These are phyloP conservation scores for Phengaris alcon DNA, from an alignment of 2,888 invertebrate species.

Conservation along the genomic window DNA sequence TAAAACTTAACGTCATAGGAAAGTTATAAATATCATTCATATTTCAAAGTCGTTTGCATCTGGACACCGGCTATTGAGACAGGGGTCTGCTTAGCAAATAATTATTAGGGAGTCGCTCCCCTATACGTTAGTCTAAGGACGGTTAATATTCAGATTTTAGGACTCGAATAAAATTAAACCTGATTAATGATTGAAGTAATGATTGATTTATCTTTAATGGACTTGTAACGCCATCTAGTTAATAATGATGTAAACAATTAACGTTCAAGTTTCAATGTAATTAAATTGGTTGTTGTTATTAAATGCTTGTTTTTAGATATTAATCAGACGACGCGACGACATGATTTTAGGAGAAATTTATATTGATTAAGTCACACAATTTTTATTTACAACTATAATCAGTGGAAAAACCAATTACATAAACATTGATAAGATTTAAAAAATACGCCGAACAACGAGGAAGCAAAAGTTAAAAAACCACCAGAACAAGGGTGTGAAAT, in stretches of 20 bases:
- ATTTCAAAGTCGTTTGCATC: conserved; percentile 79
- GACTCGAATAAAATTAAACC: neutral
- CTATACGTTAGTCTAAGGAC: conserved; percentile 21
- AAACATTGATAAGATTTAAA: neutral
- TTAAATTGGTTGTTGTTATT: too few species aligned
- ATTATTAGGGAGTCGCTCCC: conserved; percentile 53
- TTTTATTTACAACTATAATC: too few species aligned
- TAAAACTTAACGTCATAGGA: conserved; percentile 34
- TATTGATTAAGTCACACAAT: too few species aligned
- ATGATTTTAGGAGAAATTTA: too few species aligned
- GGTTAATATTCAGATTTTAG: conserved; percentile 7
- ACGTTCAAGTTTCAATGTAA: neutral
- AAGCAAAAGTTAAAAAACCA: conserved; percentile 47
- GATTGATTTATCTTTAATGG: too few species aligned
- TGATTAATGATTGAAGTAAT: neutral
- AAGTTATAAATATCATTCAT: conserved; percentile 74
- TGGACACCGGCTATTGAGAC: conserved; percentile 72
- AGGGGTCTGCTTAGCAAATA: conserved; percentile 58
- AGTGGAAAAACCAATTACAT: neutral
- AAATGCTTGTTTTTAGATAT: too few species aligned
- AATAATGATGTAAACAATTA: neutral
- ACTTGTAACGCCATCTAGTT: conserved; percentile 2
- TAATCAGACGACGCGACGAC: too few species aligned
- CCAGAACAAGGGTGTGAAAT: conserved; percentile 58
- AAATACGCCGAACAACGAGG: conserved; percentile 36